Percentiles rank a stretch among this genome's conserved stretches.
Conservation (phyloP, 2,888 invertebrate genomes). For the Amphiduros pacificus region DNA sequence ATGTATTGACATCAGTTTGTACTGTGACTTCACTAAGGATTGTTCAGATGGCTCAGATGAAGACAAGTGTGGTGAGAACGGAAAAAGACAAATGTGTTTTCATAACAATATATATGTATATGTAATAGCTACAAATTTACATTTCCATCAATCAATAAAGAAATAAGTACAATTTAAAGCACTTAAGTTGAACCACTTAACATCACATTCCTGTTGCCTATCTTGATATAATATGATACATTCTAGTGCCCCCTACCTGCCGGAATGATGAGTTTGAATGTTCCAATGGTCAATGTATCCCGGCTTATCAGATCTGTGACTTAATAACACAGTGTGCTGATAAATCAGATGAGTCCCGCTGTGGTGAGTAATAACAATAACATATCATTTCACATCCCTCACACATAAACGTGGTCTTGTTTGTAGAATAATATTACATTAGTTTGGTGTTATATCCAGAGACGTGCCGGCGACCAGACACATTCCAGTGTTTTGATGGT, state of each 20-base stretch:
- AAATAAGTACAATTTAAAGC: too few species aligned
- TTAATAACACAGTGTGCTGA: neutral
- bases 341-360: neutral
- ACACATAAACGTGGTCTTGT: too few species aligned
- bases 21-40: neutral
- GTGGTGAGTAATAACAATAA: slow-evolving; percentile 1
- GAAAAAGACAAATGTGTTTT: too few species aligned
- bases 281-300: neutral
- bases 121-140: too few species aligned
- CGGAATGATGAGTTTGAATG: neutral
- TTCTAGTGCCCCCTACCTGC: too few species aligned
- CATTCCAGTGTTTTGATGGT: slow-evolving; percentile 23
- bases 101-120: too few species aligned
- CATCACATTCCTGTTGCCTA: too few species aligned
- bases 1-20: neutral
- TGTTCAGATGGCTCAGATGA: neutral
- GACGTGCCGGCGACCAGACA: neutral
- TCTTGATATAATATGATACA: too few species aligned
- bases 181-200: too few species aligned
- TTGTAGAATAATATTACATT: too few species aligned
- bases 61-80: neutral
- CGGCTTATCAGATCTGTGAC: neutral
- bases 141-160: too few species aligned
- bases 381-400: too few species aligned
- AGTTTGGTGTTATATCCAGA: neutral